phyloP scores from a whole-genome alignment of 2,797 vertebrate genomes.

The Enteromius fasciolatus region DNA sequence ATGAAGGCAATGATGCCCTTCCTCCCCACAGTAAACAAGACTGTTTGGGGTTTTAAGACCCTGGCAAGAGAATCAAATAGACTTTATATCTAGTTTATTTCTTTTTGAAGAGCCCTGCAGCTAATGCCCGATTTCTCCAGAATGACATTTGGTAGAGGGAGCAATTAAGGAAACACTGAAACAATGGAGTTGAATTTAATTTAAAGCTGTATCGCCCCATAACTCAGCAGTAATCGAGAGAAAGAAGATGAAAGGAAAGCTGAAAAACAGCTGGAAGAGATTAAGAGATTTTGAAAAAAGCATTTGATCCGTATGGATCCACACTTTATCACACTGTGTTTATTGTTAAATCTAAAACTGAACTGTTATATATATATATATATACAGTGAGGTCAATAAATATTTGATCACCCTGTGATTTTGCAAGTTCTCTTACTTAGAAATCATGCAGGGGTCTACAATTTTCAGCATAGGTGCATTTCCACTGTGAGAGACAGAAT shows the following conservation, averaged over 20 bases:
- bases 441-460: no score
- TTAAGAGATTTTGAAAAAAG: background rate
- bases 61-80: conserved; percentile 7
- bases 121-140: conserved; percentile 7
- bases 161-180: conserved; percentile 23
- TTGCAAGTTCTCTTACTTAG: no score
- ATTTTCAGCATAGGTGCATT: no score
- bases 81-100: conserved; percentile 12
- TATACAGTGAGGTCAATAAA: no score
- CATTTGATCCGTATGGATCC: background rate
- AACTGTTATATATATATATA: no score
- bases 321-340: background rate
- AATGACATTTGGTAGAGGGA: background rate
- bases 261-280: background rate
- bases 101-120: conserved; percentile 3
- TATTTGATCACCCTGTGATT: no score
- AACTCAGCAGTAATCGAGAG: background rate
- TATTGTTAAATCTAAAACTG: no score
- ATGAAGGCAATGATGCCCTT: background rate
- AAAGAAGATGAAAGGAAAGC: background rate
- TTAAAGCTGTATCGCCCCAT: background rate
- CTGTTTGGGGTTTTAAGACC: conserved; percentile 11
- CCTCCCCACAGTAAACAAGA: background rate
- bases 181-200: background rate
- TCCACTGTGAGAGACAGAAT: no score